Evolutionary conservation across 1,140 invertebrate species (phyloP).

Genomic region (Ericerus pela): DNA sequence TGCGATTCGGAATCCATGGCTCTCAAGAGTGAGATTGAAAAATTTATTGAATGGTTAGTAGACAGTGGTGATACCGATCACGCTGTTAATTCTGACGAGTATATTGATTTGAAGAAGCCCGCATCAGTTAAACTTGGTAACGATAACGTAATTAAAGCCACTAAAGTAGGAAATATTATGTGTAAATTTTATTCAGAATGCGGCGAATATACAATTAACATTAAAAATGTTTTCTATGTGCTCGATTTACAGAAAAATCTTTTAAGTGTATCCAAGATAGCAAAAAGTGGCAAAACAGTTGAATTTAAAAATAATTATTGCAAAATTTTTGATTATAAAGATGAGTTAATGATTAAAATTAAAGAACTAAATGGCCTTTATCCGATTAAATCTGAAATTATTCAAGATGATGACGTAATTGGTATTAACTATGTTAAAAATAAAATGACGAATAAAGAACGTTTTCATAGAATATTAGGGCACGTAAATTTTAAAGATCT

Average conservation of each 20-base stretch:
- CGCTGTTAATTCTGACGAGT: background rate
- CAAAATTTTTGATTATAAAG: background rate
- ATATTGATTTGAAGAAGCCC: background rate
- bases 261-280: background rate
- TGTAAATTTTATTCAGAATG: background rate
- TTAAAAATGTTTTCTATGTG: background rate
- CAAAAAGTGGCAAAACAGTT: background rate
- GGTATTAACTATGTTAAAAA: background rate
- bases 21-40: background rate
- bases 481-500: constrained; percentile 8
- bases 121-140: background rate
- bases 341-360: too few species aligned
- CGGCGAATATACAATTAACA: background rate
- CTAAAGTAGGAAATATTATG: constrained; percentile 1
- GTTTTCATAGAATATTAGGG: background rate
- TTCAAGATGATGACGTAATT: background rate
- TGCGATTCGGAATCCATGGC: too few species aligned
- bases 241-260: background rate
- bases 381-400: background rate
- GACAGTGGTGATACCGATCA: background rate
- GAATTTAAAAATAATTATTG: background rate
- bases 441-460: constrained; percentile 14
- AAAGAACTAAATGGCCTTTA: background rate
- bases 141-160: background rate
- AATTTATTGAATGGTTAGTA: background rate